These are phyloP conservation scores for Argyresthia goedartella DNA, from an alignment of 2,888 invertebrate species.

Conservation along the genomic window DNA sequence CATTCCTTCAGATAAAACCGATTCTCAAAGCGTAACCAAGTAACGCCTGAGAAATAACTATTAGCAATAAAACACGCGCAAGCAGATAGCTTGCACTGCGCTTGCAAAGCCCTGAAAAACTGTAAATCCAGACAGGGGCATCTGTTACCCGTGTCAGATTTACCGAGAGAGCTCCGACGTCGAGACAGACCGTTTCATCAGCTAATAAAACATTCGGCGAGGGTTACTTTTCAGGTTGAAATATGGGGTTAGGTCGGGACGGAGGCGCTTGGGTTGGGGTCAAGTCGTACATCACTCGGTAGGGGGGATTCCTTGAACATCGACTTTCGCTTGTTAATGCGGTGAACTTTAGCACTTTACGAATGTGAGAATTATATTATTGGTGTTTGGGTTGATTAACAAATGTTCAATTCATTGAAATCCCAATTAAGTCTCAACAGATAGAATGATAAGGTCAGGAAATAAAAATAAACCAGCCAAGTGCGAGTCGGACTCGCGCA, in stretches of 20 bases:
- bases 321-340: conserved; percentile 32
- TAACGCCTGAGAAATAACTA: conserved; percentile 4
- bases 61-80: conserved; percentile 2
- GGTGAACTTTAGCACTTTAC: conserved; percentile 7
- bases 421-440: no score
- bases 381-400: no score
- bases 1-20: no score
- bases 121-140: conserved; percentile 4
- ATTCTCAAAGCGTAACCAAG: neutral
- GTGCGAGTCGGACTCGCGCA: no score
- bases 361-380: neutral
- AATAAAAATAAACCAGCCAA: no score
- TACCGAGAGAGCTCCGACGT: conserved; percentile 23
- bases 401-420: no score
- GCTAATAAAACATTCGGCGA: conserved; percentile 50
- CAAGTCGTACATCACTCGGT: conserved; percentile 33
- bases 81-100: neutral
- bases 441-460: no score
- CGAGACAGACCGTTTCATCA: conserved; percentile 47
- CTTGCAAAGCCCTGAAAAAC: conserved; percentile 2
- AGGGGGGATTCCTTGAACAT: conserved; percentile 4
- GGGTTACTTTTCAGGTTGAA: conserved; percentile 42
- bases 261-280: conserved; percentile 21
- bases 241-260: conserved; percentile 41
- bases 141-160: conserved; percentile 19